Base-by-base conservation (phyloP, 2,888 invertebrate species). In the Subacronicta megacephala region DNA sequence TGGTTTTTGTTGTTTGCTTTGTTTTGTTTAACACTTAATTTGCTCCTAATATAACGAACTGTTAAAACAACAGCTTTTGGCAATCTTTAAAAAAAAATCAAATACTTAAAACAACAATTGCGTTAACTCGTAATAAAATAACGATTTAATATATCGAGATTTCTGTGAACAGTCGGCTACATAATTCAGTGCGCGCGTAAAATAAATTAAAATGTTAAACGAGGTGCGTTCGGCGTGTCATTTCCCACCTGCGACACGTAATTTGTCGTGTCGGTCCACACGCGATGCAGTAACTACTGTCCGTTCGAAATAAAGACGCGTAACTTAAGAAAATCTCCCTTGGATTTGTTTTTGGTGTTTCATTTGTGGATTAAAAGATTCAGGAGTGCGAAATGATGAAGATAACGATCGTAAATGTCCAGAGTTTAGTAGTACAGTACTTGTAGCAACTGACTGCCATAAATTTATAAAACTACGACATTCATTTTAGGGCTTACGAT, bases 201-300 rank as follows among this genome's bases (percentile, higher is more conserved):
- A 72, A 83, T 83, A 82, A 78, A 83, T 82, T 81, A 80, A 75
- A 72, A 78, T 81, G 78, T 78, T 80, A 72, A 72, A 81, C 63
- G 76, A 75, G 72, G 67, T 67, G 75, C 65, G 46, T 56, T 53
- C 36, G 35, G 37, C 33, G 50, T 68, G 78, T 77, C 68, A 62
- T 47, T 78, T 79, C 75, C 74, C 80, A 81, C 80, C 79, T 83
- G 81, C 75, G 80, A 67, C 77, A 63, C 55, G 72, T 80, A 80
- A 83, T 84, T 83, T 84, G 84, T 84, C 78, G 74, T 45, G 42
- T 63, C 62, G 55, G 58, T 72, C 65, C 77, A 71, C 72, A 78
- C 72, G 80, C 71, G 67, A 72, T 63, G 54, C 53, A 50, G 54
- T 55, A 54, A 71, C 68, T 63, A 60, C 58, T 45, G 47, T 37